A percentile compares a stretch with the other conserved stretches of the same genome.
These are phyloP conservation scores for Drosophila subpulchrella DNA, from an alignment of 1,140 invertebrate species.

Conservation along the genomic window DNA sequence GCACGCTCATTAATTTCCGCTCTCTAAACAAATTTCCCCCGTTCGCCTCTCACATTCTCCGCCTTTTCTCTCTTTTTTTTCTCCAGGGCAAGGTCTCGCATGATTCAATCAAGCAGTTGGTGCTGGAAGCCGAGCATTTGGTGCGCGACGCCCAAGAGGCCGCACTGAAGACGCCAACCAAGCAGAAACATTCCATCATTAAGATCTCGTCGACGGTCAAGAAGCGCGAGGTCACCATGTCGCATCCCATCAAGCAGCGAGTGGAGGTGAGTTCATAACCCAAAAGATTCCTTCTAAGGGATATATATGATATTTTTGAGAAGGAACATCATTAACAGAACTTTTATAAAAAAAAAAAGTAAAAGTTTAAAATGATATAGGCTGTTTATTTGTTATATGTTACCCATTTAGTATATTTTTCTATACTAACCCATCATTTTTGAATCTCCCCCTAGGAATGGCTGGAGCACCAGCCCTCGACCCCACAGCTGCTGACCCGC, in stretches of 20 bases:
- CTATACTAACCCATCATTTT: too few relatives aligned
- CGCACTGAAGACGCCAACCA: constrained; percentile 80
- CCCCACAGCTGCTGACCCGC: constrained; percentile 51
- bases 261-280: constrained; percentile 63
- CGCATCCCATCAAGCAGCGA: constrained; percentile 77
- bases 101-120: constrained; percentile 84
- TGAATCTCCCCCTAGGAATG: constrained; percentile 60
- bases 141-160: constrained; percentile 82
- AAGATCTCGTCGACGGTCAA: constrained; percentile 83
- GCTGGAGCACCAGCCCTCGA: constrained; percentile 79
- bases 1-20: constrained; percentile 67
- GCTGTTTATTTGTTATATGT: too few relatives aligned
- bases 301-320: neutral
- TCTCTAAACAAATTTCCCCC: constrained; percentile 25
- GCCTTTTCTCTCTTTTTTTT: constrained; percentile 8
- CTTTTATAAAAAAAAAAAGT: too few relatives aligned
- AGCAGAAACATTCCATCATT: constrained; percentile 82
- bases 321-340: neutral
- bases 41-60: constrained; percentile 18
- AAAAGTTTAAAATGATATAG: too few relatives aligned
- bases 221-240: constrained; percentile 78
- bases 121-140: constrained; percentile 84
- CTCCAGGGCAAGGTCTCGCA: constrained; percentile 82
- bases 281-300: neutral
- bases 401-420: neutral